Evolutionary conservation across 2,797 vertebrate species (phyloP).

Genomic region (Brotula barbata): DNA sequence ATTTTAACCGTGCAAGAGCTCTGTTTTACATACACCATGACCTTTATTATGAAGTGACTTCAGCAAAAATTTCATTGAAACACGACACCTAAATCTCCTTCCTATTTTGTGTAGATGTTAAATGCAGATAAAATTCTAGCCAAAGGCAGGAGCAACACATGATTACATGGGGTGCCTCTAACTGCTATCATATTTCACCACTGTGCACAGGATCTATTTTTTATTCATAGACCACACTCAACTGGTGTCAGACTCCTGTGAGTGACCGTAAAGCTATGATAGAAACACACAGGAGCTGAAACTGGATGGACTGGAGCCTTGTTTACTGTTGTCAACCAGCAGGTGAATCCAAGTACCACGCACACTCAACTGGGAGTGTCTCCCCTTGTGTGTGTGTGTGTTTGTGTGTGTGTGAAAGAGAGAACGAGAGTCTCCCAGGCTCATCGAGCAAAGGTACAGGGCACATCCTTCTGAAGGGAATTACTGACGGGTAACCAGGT

Average conservation of each 20-base stretch:
- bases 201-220: constrained; percentile 41
- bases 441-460: constrained; percentile 20
- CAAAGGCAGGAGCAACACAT: not conserved
- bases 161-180: not conserved
- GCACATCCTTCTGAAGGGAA: constrained; percentile 45
- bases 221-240: constrained; percentile 58
- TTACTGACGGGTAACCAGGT: constrained; percentile 43
- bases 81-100: too few relatives aligned
- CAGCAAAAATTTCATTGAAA: too few relatives aligned
- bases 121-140: not conserved
- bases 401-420: constrained; percentile 3
- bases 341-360: constrained; percentile 8
- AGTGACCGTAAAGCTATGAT: not conserved
- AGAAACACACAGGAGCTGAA: constrained; percentile 14
- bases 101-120: not conserved
- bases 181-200: constrained; percentile 52
- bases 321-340: constrained; percentile 32
- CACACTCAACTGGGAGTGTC: not conserved
- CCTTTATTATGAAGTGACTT: too few relatives aligned
- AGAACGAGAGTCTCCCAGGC: too few relatives aligned
- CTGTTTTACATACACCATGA: too few relatives aligned
- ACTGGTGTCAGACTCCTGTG: constrained; percentile 44
- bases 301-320: too few relatives aligned
- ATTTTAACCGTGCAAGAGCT: too few relatives aligned
- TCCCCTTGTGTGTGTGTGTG: not conserved